Evolutionary conservation across 2,797 vertebrate species (phyloP), one percentile per base, ranked within the genome.

Genomic region (Manis javanica): DNA sequence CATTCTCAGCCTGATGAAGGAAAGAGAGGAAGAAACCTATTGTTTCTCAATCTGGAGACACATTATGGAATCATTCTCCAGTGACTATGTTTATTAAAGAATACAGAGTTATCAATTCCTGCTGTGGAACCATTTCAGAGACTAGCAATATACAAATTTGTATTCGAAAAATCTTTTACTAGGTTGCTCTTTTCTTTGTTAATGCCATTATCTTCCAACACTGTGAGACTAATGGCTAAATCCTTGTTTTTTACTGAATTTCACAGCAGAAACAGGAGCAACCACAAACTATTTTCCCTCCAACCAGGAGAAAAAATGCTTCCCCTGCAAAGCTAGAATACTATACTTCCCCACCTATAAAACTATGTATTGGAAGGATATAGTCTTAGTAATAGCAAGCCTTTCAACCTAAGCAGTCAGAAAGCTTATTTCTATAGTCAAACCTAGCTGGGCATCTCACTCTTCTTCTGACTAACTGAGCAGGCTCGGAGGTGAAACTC

Each of bases 201-300:
- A 95, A 89, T 75, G 37, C 75, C 55, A 92, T 71, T 86, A 96
- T 79, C 53, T 5, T 87, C 51, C 64, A 93, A 94, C n/a, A 87
- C 57, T 10, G 18, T 46, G 59, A 90, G 82, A 69, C 14, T 46
- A 23, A 16, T 94, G 55, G 86, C 87, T 95, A 92, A 88, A 75
- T 8, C 42, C 57, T 87, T 92, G 61, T 89, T 91, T 96, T 46
- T 95, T 93, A 86, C 72, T 26, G n/a, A 88, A 88, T 46, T 91
- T 95, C 85, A 96, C 78, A 91, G 59, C 75, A 97, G 81, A 87
- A 94, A 96, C n/a, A 86, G 77, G 95, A 34, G 57, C 72, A 93
- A 87, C 82, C 72, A 94, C 78, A 88, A 95, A 83, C 81, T 85
- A 51, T 87, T 84, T 96, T 85, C 75, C 69, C 42, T 96, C 66